These are phyloP conservation scores for Hapalemur alaotrensis DNA, from an alignment of 2,797 vertebrate species.

Conservation along the genomic window DNA sequence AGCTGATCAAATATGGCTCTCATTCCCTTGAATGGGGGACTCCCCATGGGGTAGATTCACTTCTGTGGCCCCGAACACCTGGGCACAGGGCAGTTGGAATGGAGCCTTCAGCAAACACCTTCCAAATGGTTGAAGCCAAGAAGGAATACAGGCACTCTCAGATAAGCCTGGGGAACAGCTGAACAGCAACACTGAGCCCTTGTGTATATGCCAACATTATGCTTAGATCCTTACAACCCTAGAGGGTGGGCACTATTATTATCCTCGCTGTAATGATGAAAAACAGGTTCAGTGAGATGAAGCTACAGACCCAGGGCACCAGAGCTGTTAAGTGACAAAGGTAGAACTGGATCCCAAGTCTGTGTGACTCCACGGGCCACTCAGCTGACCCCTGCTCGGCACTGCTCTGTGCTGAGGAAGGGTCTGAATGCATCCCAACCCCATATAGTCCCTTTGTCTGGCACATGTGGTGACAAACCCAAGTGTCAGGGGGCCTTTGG, in stretches of 20 bases:
- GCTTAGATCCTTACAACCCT: background rate
- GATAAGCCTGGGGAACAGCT: background rate
- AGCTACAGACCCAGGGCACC: background rate
- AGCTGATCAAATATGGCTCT: background rate
- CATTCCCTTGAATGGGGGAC: rapidly evolving
- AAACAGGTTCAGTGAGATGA: background rate
- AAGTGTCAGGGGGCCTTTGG: background rate
- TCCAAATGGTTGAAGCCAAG: background rate
- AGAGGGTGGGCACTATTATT: background rate
- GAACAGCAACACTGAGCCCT: background rate
- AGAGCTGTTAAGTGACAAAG: background rate
- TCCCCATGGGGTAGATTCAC: background rate
- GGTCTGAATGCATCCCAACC: background rate
- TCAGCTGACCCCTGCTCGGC: background rate
- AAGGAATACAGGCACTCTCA: background rate
- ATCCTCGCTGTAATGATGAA: background rate
- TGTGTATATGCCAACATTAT: background rate
- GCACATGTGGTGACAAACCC: background rate
- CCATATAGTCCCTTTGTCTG: background rate
- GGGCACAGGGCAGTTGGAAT: background rate
- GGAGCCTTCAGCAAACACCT: background rate
- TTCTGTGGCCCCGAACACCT: background rate
- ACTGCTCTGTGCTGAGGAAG: background rate
- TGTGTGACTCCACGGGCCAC: background rate
- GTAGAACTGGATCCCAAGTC: background rate